Base-by-base conservation (phyloP, 1,140 invertebrate species). In the Zaprionus camerounensis region DNA sequence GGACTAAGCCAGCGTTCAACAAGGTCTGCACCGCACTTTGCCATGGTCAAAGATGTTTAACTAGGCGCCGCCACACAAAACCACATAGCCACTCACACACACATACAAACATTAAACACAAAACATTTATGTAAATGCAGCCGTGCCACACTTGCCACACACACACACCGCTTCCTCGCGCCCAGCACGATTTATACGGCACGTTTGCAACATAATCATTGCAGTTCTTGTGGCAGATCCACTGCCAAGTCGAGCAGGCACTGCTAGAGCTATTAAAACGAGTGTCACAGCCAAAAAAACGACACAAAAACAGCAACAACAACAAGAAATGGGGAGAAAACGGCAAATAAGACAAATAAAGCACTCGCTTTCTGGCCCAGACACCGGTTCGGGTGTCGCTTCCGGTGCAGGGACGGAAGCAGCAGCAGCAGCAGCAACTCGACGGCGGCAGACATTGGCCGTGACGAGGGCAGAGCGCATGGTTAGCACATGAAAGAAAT, bases 201-300 rank as follows among this genome's bases (percentile, higher is more conserved):
- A 49, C 61, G 64, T 75, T 74, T 55, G 61, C 56, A 62, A 64
- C 78, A 80, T 71, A 65, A 65, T 65, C 49, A 65, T 55, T 56
- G 34, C 36, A 55, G 63, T 41, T 65, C 51, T 65, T 65, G 63
- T 34, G 49, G 56, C 41, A 71, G 59, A 65, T 76, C 75, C 81
- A 81, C 71, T 76, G 71, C 62, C 65, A 49, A 65, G 24, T 58
- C 41, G 55, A 81, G 74, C 62, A 81, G 56, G 62, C 80, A 82
- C 82, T 82, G 70, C 59, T 58, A 64, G 71, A 76, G 81, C 81
- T 83, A 84, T 84, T 84, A 84, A 84, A 84, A 71, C 76, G 71
- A 67, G 73, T 84, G 81, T 71, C 74, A 70, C 74, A 75, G 74
- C 81, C 81, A 84, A 84, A 84, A 80, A 55, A 56, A 68, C 34